These are phyloP conservation scores for Aspidoscelis tigris DNA, from an alignment of 2,113 vertebrate genomes.

Conservation along the genomic window DNA sequence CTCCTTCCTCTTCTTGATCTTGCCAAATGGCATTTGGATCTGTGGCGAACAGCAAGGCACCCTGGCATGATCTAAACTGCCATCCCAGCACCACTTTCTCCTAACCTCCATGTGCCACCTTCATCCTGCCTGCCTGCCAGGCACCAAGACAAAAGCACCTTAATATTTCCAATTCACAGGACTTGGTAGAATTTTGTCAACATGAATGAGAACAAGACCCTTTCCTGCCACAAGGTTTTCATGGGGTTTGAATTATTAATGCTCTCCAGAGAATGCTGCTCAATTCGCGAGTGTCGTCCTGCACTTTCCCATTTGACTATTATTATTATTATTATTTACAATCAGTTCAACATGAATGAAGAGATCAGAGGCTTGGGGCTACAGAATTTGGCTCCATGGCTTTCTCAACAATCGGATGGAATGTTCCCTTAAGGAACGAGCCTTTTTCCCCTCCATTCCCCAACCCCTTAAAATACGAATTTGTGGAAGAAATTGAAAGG, in stretches of 20 bases:
- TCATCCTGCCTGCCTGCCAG: not conserved
- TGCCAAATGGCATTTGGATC: no score
- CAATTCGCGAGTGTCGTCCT: not conserved
- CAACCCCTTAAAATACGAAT: conserved; percentile 43
- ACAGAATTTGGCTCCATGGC: not conserved
- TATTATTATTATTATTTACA: conserved; percentile 22
- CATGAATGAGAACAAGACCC: not conserved
- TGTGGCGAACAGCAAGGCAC: no score
- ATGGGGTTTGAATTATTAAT: conserved; percentile 10
- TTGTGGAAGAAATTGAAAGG: conserved; percentile 46
- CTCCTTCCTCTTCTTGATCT: no score
- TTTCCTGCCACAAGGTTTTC: not conserved
- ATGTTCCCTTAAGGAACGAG: conserved; percentile 26
- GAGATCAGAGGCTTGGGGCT: conserved; percentile 36
- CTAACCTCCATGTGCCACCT: no score
- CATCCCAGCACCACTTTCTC: no score
- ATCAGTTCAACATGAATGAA: conserved; percentile 13
- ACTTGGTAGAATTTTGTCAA: not conserved
- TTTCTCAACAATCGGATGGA: conserved; percentile 5
- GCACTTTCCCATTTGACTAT: conserved; percentile 7
- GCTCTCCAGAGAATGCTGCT: not conserved
- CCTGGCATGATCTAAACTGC: no score
- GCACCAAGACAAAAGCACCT: not conserved
- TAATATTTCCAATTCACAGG: not conserved
- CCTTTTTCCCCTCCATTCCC: conserved; percentile 10